Conservation (phyloP, 2,113 vertebrate genomes). For the Beaufortia kweichowensis region DNA sequence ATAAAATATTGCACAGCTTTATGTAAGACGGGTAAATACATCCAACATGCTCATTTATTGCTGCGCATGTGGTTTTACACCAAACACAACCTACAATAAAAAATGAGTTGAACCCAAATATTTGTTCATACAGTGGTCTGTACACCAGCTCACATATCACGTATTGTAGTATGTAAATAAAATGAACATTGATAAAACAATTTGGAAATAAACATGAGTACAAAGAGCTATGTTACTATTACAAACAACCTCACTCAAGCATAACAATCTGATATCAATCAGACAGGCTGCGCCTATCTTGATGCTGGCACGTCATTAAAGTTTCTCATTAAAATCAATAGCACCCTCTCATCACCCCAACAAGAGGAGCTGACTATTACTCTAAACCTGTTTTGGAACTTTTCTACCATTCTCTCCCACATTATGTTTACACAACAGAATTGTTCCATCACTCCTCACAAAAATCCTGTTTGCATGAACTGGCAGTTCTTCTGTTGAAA, state of each 20-base stretch:
- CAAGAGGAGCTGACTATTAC: not conserved
- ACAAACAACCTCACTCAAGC: slow-evolving; percentile 9
- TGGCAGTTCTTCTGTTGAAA: slow-evolving; percentile 38
- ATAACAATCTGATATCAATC: slow-evolving; percentile 2
- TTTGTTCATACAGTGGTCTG: not conserved
- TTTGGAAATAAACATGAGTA: not conserved
- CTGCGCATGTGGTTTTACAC: not conserved
- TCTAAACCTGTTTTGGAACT: slow-evolving; percentile 65
- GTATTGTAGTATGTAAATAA: not conserved
- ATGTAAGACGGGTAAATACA: not conserved
- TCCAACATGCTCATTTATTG: not conserved
- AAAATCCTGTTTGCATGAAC: slow-evolving; percentile 60
- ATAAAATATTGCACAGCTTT: slow-evolving; percentile 64
- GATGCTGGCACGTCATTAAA: not conserved
- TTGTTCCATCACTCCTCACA: slow-evolving; percentile 56
- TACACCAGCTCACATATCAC: not conserved
- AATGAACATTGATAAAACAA: not conserved
- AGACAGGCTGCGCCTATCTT: not conserved
- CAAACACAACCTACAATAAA: not conserved
- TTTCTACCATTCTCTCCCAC: slow-evolving; percentile 55
- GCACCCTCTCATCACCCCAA: not conserved
- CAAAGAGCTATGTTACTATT: slow-evolving; percentile 22
- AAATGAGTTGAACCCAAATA: not conserved
- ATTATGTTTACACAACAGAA: slow-evolving; percentile 74
- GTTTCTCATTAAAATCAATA: slow-evolving; percentile 18